Conservation (phyloP, 2,888 invertebrate species). For the Quadriops clusia region DNA sequence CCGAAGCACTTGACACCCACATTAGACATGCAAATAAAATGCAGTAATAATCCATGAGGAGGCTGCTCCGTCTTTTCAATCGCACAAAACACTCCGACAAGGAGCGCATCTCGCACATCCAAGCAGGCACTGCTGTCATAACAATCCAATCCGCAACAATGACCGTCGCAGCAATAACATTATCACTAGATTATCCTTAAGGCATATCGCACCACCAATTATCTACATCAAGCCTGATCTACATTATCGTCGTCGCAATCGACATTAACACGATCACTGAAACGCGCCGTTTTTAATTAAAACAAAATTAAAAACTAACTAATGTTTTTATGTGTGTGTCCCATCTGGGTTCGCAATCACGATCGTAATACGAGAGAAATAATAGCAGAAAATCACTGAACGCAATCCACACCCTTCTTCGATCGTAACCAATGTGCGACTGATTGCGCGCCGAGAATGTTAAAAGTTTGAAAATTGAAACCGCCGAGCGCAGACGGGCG, state of each 20-base stretch:
- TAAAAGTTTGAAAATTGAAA: too few species aligned
- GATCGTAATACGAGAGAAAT: too few species aligned
- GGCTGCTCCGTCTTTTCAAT: conserved; percentile 12
- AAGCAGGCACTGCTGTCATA: conserved; percentile 6
- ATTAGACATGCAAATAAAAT: conserved; percentile 24
- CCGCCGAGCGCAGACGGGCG: too few species aligned
- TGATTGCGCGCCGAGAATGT: too few species aligned
- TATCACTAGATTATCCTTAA: conserved; percentile 7
- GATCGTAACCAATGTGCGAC: background rate
- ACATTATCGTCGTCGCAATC: conserved; percentile 6
- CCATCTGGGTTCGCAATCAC: too few species aligned
- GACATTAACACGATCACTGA: background rate
- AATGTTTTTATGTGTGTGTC: too few species aligned
- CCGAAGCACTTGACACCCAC: conserved; percentile 35
- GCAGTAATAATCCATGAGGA: conserved; percentile 23
- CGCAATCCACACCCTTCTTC: background rate
- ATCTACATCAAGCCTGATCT: too few species aligned
- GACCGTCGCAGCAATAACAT: too few species aligned
- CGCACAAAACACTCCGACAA: conserved; percentile 6
- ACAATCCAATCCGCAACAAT: conserved; percentile 7
- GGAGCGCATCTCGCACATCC: too few species aligned
- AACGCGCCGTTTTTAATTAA: background rate
- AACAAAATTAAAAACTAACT: conserved; percentile 3
- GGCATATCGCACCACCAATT: conserved; percentile 8
- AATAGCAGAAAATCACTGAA: too few species aligned